These are phyloP conservation scores for Drosophila greeni DNA, from an alignment of 2,888 invertebrate genomes.

Conservation along the genomic window DNA sequence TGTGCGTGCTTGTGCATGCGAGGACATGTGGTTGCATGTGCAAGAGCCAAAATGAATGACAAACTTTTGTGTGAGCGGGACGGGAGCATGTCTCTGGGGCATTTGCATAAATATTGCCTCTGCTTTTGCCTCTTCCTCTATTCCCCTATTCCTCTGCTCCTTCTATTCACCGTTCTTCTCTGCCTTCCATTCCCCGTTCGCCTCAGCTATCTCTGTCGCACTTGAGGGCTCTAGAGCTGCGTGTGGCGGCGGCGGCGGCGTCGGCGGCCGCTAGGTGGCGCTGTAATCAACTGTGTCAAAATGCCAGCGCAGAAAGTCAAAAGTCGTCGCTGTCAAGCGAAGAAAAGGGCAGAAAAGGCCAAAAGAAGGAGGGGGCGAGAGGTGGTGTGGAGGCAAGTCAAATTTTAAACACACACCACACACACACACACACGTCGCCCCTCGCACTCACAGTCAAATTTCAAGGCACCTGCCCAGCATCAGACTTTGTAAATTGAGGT, in stretches of 20 bases:
- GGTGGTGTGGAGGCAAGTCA: constrained; percentile 48
- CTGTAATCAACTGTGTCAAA: constrained; percentile 72
- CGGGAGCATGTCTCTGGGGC: constrained; percentile 47
- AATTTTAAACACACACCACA: constrained; percentile 44
- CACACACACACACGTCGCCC: constrained; percentile 8
- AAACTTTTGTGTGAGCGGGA: constrained; percentile 36
- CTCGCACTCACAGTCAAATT: constrained; percentile 43
- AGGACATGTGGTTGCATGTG: constrained; percentile 46
- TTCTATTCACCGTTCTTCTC: neutral
- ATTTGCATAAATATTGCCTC: constrained; percentile 69
- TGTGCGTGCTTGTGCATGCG: constrained; percentile 23
- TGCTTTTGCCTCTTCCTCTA: constrained; percentile 12
- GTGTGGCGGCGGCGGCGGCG: constrained; percentile 41
- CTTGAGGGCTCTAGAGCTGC: constrained; percentile 11
- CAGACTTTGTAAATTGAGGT: constrained; percentile 67
- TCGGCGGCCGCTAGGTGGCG: constrained; percentile 68
- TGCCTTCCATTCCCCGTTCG: neutral
- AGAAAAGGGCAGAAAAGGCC: constrained; percentile 45
- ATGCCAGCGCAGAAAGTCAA: constrained; percentile 68
- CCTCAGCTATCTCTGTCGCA: constrained; percentile 28
- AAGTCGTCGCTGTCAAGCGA: constrained; percentile 59
- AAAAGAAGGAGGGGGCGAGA: constrained; percentile 26
- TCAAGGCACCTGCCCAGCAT: constrained; percentile 67
- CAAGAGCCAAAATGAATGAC: constrained; percentile 55
- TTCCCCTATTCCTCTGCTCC: neutral